Percentiles rank a stretch among this genome's conserved stretches.
These are phyloP conservation scores for Silurus glanis DNA, from an alignment of 2,113 vertebrate genomes.

Conservation along the genomic window DNA sequence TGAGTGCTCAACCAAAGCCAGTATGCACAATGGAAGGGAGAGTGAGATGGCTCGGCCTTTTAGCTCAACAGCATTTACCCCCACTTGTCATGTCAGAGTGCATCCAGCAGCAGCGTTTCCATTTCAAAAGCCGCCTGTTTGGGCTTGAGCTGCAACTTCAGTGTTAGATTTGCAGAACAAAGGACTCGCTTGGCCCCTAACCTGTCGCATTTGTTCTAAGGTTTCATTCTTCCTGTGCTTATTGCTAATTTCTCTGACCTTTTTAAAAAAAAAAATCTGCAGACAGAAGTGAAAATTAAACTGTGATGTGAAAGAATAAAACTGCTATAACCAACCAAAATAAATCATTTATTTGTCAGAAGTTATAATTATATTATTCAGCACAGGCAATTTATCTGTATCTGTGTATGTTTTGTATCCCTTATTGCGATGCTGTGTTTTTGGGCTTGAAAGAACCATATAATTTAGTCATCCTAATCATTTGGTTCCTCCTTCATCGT, in stretches of 20 bases:
- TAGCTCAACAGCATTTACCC: constrained; percentile 27
- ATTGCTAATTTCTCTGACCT: constrained; percentile 29
- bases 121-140: constrained; percentile 55
- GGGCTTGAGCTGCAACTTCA: constrained; percentile 40
- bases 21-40: constrained; percentile 2
- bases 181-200: constrained; percentile 38
- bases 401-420: neutral
- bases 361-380: neutral
- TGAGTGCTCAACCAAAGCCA: constrained; percentile 25
- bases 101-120: constrained; percentile 44
- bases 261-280: neutral
- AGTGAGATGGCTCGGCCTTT: constrained; percentile 24
- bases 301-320: neutral
- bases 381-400: neutral
- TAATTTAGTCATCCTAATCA: neutral
- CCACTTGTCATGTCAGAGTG: constrained; percentile 41
- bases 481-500: neutral
- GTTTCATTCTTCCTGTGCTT: constrained; percentile 18
- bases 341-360: neutral
- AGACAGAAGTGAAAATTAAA: neutral
- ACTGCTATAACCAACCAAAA: neutral
- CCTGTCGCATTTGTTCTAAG: constrained; percentile 36
- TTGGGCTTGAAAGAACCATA: neutral
- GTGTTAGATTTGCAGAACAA: constrained; percentile 55
- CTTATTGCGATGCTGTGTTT: neutral